Evolutionary conservation across 2,797 vertebrate genomes (phyloP), one percentile per base, ranked within the genome.

Genomic region (Triplophysa bombifrons): DNA sequence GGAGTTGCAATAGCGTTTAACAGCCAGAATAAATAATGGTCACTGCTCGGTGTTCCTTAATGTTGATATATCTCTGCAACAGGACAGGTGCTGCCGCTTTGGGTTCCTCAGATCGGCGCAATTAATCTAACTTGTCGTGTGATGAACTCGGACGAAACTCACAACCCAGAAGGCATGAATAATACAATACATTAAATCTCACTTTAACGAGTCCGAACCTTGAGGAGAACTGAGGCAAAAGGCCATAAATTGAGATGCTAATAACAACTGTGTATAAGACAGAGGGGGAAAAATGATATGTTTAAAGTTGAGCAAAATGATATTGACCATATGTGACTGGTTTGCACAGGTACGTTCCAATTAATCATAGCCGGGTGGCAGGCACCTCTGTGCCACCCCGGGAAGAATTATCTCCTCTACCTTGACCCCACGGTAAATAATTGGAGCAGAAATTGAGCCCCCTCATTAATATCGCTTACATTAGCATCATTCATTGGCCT

Each of bases 371-470:
- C 67, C 19, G 16, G 78, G 80, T 85, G 84, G 72, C 85, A 87
- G 82, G 83, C 73, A 56, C 72, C 66, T 22, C 74, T 55, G 46
- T 80, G 87, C 87, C 90, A 89, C 86, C 85, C 51, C 76, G 87
- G 60, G 22, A 88, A 85, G 85, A 92, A 82, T 87, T 85, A 89
- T 89, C 86, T 86, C 69, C 38, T 84, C 34, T 17, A 74, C 85
- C 89, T 78, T 82, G 85, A 88, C 87, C 86, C 60, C 19, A 88
- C 84, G 48, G 83, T 90, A 89, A 90, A 90, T 91, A 91, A 92
- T 89, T 89, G 88, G 89, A 91, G 91, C 89, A 89, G 86, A 91
- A 92, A 89, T 82, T 82, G 78, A 90, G 88, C 60, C 80, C 63
- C 61, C 82, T 90, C 87, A 88, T 90, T 90, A 91, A 91, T 91